phyloP scores from a whole-genome alignment of 2,888 invertebrate species.

The Pterostichus madidus region DNA sequence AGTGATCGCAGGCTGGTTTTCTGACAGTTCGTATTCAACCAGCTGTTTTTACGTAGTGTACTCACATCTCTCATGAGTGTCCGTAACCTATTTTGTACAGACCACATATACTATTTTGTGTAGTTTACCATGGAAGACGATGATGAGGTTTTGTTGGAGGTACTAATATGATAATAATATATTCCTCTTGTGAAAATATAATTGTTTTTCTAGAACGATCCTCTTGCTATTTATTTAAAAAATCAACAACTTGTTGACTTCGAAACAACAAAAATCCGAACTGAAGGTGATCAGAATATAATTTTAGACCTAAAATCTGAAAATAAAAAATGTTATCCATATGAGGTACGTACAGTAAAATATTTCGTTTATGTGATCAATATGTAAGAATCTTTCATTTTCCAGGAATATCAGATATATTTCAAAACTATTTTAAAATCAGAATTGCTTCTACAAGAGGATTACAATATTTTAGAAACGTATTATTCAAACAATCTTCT shows the following conservation, averaged over 20 bases:
- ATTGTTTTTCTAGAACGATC: constrained; percentile 54
- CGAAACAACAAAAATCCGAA: constrained; percentile 38
- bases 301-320: constrained; percentile 7
- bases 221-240: constrained; percentile 59
- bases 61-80: too few relatives aligned
- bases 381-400: background rate
- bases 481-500: constrained; percentile 36
- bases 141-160: constrained; percentile 53
- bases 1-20: too few relatives aligned
- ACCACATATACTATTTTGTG: too few relatives aligned
- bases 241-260: constrained; percentile 54
- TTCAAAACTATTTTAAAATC: constrained; percentile 51
- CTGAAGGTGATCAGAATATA: background rate
- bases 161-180: constrained; percentile 19
- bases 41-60: too few relatives aligned
- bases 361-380: background rate
- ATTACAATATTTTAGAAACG: constrained; percentile 51
- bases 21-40: too few relatives aligned
- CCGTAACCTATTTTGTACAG: too few relatives aligned
- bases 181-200: background rate
- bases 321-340: background rate
- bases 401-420: constrained; percentile 45
- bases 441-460: constrained; percentile 57
- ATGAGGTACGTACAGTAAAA: constrained; percentile 19
- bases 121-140: constrained; percentile 47